Evolutionary conservation across 2,888 invertebrate genomes (phyloP).

Genomic region (Palloptera scutellata): DNA sequence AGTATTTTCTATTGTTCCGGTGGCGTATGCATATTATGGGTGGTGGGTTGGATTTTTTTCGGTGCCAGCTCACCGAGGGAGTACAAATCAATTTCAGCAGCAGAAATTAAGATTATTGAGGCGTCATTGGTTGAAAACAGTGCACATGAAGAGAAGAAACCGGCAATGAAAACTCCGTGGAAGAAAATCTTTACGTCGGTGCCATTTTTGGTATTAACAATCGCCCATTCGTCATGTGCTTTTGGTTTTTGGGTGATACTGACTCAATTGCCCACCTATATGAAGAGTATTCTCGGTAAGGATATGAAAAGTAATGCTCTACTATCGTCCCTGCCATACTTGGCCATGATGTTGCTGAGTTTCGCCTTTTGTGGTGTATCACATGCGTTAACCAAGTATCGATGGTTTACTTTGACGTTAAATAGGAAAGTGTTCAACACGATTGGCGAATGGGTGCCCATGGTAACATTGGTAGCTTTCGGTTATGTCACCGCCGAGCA

Average conservation of each 20-base stretch:
- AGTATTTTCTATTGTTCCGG: conserved; percentile 81
- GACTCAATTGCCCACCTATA: conserved; percentile 82
- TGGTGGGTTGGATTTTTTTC: conserved; percentile 69
- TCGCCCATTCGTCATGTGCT: conserved; percentile 12
- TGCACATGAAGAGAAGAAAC: neutral
- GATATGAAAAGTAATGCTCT: conserved; percentile 77
- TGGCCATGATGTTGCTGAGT: conserved; percentile 75
- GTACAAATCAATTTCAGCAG: conserved; percentile 69
- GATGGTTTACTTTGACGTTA: conserved; percentile 45
- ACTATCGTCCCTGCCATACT: conserved; percentile 76
- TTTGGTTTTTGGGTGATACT: conserved; percentile 77
- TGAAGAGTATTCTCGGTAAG: conserved; percentile 75
- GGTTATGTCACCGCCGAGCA: conserved; percentile 65
- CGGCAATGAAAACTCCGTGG: conserved; percentile 70
- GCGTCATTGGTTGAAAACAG: conserved; percentile 66
- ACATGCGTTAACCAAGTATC: conserved; percentile 11
- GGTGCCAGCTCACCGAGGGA: conserved; percentile 74
- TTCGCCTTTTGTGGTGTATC: conserved; percentile 67
- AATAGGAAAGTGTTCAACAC: conserved; percentile 68
- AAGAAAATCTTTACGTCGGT: conserved; percentile 74
- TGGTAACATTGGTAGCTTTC: conserved; percentile 71
- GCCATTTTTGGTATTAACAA: conserved; percentile 72
- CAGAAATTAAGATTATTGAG: conserved; percentile 76
- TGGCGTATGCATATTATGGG: conserved; percentile 70
- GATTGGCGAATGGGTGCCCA: conserved; percentile 74